Conservation (phyloP, 2,888 invertebrate species). For the Brassicogethes aeneus region DNA sequence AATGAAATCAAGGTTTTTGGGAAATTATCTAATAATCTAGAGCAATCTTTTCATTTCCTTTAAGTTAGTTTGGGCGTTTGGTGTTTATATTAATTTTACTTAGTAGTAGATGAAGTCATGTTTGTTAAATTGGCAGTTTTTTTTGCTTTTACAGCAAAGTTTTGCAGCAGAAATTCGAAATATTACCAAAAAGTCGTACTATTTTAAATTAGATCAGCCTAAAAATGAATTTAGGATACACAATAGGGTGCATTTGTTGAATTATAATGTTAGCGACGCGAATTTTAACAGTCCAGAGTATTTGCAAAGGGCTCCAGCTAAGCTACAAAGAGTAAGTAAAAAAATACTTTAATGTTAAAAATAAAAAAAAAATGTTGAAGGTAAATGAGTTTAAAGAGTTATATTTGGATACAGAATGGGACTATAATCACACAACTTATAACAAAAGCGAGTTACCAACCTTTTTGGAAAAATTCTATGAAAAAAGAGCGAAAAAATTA, state of each 20-base stretch:
- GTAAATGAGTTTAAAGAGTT: constrained; percentile 3
- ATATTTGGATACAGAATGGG: constrained; percentile 26
- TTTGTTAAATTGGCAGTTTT: too few species aligned
- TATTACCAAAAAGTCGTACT: constrained; percentile 22
- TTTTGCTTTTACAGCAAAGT: not conserved
- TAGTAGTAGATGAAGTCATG: too few species aligned
- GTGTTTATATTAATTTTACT: too few species aligned
- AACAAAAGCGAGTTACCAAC: constrained; percentile 20
- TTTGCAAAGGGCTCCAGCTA: constrained; percentile 6
- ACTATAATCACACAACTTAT: constrained; percentile 20
- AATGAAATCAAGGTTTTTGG: not conserved
- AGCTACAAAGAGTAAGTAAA: constrained; percentile 3
- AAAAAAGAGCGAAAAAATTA: constrained; percentile 14
- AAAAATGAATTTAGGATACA: constrained; percentile 26
- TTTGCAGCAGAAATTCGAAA: constrained; percentile 3
- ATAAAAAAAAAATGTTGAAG: constrained; percentile 4
- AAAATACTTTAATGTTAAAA: too few species aligned
- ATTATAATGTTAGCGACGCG: constrained; percentile 22
- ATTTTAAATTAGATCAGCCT: constrained; percentile 26
- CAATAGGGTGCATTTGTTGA: constrained; percentile 23
- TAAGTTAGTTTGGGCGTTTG: not conserved
- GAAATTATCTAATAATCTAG: not conserved
- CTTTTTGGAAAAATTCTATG: constrained; percentile 25
- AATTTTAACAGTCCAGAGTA: constrained; percentile 5
- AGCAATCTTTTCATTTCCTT: not conserved